Evolutionary conservation across 2,113 vertebrate genomes (phyloP).

Genomic region (Megaceryle torquata): DNA sequence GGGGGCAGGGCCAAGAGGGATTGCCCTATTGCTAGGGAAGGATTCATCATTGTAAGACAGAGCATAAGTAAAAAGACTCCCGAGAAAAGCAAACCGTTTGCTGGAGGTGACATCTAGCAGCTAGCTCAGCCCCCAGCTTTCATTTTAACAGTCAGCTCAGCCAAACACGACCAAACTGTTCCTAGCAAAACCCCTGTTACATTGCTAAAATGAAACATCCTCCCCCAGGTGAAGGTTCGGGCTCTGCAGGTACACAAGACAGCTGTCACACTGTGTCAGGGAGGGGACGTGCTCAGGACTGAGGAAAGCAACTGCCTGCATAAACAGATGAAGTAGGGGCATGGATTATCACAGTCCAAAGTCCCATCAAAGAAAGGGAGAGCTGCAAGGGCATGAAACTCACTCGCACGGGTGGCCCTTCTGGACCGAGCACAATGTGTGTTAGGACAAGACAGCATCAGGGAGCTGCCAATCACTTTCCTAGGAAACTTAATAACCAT

Average conservation of each 20-base stretch:
- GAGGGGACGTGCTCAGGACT: neutral
- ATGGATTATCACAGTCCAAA: neutral
- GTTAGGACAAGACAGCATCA: neutral
- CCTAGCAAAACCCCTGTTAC: fast-evolving
- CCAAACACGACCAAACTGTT: neutral
- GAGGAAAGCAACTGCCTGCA: neutral
- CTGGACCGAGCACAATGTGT: fast-evolving
- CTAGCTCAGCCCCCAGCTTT: neutral
- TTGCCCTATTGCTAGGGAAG: neutral
- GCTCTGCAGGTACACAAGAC: neutral
- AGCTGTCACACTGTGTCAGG: neutral
- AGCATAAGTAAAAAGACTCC: neutral
- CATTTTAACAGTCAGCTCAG: neutral
- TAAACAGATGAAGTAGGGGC: neutral
- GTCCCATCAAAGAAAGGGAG: neutral
- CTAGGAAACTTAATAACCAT: neutral
- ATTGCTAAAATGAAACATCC: neutral
- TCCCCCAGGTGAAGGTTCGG: neutral
- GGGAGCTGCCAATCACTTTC: neutral
- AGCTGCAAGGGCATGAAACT: neutral
- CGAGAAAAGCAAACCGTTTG: neutral
- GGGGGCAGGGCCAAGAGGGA: neutral
- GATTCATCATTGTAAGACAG: neutral
- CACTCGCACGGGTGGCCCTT: neutral
- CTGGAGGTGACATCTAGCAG: neutral